A percentile compares a stretch with the other conserved stretches of the same genome.
phyloP scores from a whole-genome alignment of 2,113 vertebrate genomes.

The Petrocephalus zakoni region DNA sequence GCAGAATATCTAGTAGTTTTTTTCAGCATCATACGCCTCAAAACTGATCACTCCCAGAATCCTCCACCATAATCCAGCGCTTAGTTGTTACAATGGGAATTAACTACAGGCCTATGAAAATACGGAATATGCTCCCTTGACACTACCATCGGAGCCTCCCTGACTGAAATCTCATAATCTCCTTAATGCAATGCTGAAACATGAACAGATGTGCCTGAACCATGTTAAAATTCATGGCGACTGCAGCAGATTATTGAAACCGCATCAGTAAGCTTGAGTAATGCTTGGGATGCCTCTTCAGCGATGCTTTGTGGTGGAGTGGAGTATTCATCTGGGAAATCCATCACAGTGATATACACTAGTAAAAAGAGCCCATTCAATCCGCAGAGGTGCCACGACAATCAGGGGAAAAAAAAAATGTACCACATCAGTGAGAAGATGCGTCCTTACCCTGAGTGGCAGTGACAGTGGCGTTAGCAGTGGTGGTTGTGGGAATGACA shows the following conservation, averaged over 20 bases:
- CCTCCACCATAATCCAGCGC: neutral
- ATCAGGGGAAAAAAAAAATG: neutral
- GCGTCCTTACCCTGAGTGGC: constrained; percentile 70
- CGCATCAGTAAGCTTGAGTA: neutral
- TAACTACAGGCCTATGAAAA: neutral
- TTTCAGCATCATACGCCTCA: neutral
- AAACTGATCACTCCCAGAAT: neutral
- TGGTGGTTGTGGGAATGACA: constrained; percentile 58
- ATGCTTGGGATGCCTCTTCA: neutral
- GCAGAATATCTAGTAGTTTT: neutral
- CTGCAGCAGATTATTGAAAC: neutral
- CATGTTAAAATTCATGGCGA: neutral
- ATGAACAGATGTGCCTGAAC: neutral
- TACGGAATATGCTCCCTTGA: neutral
- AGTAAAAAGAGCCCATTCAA: neutral
- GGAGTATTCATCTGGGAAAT: neutral
- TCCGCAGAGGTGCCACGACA: neutral
- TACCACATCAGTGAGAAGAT: neutral
- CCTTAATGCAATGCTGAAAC: neutral
- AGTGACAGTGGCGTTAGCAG: constrained; percentile 45
- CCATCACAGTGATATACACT: neutral
- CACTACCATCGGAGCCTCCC: neutral
- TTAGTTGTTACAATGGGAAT: neutral
- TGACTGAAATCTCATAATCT: neutral
- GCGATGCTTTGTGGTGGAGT: neutral